These are phyloP conservation scores for Gracilinanus agilis DNA, from an alignment of 2,113 vertebrate genomes.

Conservation along the genomic window DNA sequence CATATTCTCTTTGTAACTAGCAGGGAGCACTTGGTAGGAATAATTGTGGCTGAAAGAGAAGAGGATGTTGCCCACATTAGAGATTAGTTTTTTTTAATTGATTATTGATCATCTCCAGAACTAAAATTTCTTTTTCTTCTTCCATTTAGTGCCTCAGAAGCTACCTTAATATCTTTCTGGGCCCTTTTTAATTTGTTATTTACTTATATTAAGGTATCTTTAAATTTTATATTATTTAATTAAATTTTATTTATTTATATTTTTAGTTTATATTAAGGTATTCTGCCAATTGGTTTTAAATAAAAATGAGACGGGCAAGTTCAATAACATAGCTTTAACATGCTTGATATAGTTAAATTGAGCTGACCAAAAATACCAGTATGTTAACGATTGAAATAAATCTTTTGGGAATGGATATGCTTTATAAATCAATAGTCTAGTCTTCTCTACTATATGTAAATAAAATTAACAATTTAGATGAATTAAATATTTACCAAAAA, in stretches of 20 bases:
- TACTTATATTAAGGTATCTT: background rate
- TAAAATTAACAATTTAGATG: background rate
- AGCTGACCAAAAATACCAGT: background rate
- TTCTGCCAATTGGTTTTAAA: background rate
- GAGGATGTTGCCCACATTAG: background rate
- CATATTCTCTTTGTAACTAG: background rate
- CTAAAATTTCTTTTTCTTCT: background rate
- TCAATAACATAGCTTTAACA: background rate
- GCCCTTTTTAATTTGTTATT: background rate
- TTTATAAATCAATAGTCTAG: background rate
- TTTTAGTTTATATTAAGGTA: background rate
- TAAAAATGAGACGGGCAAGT: background rate
- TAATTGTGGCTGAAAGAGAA: background rate
- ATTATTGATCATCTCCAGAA: background rate
- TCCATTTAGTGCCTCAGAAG: background rate
- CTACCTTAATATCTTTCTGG: background rate
- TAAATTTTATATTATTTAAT: too few species aligned
- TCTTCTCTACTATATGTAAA: background rate
- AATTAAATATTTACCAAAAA: conserved; percentile 1
- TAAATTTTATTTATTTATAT: too few species aligned
- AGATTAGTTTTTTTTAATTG: background rate
- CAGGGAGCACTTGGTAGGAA: background rate
- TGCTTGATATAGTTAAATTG: background rate
- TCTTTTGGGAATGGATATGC: background rate
- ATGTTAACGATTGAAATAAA: background rate